Base-by-base conservation (phyloP, 2,888 invertebrate genomes). In the Melanchra persicariae region DNA sequence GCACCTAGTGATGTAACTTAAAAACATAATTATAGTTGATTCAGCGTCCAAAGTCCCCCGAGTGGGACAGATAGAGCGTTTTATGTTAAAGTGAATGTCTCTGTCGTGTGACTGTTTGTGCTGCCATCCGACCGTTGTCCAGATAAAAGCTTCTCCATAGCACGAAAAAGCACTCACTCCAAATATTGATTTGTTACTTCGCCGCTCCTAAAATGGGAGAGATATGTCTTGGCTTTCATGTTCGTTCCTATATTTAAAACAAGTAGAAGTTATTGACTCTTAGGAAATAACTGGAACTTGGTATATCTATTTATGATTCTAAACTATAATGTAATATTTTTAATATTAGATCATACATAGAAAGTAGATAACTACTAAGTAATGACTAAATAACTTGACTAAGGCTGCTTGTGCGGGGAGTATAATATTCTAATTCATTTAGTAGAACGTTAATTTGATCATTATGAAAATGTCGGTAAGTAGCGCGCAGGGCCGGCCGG, bases 81-180 rank as follows among this genome's bases (percentile, higher is more conserved):
- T 92, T 92, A 91, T 92, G 92, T 92, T 92, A 92, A 93, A 95
- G 95, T 93, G 94, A 94, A 94, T 93, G 93, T 94, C 91, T 92
- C 91, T 91, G 93, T 93, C 92, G 89, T 91, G 90, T 90, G 91
- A 90, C 92, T 95, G 94, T 95, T 94, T 95, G 94, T 94, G 92
- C 91, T 93, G 91, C 91, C 89, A 92, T 91, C 92, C 92, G 93
- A 92, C 95, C 95, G 94, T 93, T 95, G 95, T 96, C 95, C 96
- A 95, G 95, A 95, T 95, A 96, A 96, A 96, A 96, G 96, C 94
- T 96, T 94, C 95, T 95, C 92, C 91, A 92, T 94, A 95, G 96
- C 96, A 96, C 95, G 95, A 95, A 95, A 96, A 95, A 96, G 95
- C 96, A 96, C 96, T 96, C 95, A 95, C 94, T 90, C 94, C 93